Evolutionary conservation across 2,113 vertebrate genomes (phyloP).

Genomic region (Otocyon megalotis): DNA sequence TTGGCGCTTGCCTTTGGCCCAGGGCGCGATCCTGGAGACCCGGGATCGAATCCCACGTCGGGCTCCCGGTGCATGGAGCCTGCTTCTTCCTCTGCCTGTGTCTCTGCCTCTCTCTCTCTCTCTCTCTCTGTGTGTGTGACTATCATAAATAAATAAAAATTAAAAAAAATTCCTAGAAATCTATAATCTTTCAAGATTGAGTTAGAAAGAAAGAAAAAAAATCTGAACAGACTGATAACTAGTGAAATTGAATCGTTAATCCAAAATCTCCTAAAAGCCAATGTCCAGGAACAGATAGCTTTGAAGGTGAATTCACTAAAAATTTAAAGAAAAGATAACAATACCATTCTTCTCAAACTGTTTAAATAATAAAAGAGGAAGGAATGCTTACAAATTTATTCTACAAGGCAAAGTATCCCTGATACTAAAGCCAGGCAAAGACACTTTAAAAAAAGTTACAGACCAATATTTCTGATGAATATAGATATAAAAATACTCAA

Average conservation of each 20-base stretch:
- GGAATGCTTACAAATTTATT: neutral
- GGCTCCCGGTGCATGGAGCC: too few species aligned
- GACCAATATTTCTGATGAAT: neutral
- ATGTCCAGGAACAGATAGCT: neutral
- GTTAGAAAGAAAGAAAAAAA: neutral
- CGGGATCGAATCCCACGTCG: too few species aligned
- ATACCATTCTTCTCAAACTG: neutral
- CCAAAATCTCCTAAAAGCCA: neutral
- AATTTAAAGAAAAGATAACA: neutral
- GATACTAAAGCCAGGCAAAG: neutral
- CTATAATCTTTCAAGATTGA: neutral
- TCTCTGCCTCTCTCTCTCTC: too few species aligned
- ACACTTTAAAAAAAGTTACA: neutral
- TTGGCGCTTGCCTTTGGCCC: too few species aligned
- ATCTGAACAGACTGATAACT: neutral
- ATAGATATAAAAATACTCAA: neutral
- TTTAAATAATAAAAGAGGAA: neutral
- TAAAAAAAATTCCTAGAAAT: neutral
- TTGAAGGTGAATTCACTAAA: neutral
- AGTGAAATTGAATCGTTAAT: neutral
- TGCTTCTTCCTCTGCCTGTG: too few species aligned
- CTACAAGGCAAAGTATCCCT: neutral
- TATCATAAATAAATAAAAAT: too few species aligned
- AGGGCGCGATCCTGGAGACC: too few species aligned
- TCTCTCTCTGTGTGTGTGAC: too few species aligned